These are phyloP conservation scores for Labeo calbasu DNA, from an alignment of 2,797 vertebrate species.

Conservation along the genomic window DNA sequence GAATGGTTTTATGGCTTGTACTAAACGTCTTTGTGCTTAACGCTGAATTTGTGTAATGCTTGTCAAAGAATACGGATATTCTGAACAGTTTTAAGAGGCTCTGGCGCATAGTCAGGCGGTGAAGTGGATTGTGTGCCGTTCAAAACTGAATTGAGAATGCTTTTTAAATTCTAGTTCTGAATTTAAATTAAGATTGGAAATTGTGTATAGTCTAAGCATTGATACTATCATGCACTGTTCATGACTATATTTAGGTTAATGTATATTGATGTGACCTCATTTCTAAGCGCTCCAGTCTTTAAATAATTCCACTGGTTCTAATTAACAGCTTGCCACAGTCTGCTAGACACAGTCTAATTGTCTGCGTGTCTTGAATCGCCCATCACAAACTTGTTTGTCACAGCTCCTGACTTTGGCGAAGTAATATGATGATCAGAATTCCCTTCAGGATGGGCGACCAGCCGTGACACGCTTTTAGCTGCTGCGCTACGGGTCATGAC, in stretches of 20 bases:
- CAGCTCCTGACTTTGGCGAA: background rate
- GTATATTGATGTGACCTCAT: background rate
- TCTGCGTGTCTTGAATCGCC: slow-evolving; percentile 3
- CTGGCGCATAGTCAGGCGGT: background rate
- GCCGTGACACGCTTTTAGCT: slow-evolving; percentile 24
- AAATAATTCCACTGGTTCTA: background rate
- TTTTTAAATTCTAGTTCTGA: background rate
- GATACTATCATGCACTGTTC: background rate
- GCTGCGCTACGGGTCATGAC: slow-evolving; percentile 23
- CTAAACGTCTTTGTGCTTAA: background rate
- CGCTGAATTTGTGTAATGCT: slow-evolving; percentile 5
- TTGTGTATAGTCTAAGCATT: background rate
- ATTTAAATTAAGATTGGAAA: background rate
- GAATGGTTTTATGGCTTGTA: slow-evolving; percentile 35
- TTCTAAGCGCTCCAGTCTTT: background rate
- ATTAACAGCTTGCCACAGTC: slow-evolving; percentile 1
- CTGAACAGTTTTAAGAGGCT: slow-evolving; percentile 15
- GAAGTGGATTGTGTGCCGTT: background rate
- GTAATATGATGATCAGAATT: slow-evolving; percentile 30
- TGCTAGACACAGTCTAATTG: background rate
- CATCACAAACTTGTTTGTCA: slow-evolving; percentile 24
- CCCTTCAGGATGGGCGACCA: slow-evolving; percentile 42
- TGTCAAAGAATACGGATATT: background rate
- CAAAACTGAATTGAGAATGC: background rate
- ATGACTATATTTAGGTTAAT: background rate